A percentile compares a stretch with the other conserved stretches of the same genome.
Conservation (phyloP, 2,113 vertebrate species). For the Xenopus laevis region DNA sequence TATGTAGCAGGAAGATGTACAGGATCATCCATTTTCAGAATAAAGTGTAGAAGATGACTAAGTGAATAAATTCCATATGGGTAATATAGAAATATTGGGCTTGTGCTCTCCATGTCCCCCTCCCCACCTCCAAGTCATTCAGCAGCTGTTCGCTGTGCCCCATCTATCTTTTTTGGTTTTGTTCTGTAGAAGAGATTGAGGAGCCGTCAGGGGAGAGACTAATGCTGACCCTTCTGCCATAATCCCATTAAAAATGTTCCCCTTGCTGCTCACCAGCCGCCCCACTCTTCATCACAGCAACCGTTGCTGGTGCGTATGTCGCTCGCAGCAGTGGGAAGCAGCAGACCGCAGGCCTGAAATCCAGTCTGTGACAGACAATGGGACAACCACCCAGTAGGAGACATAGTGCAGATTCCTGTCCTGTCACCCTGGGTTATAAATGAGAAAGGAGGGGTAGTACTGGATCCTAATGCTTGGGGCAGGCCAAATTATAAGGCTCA, state of each 20-base stretch:
- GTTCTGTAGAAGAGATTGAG: slow-evolving; percentile 37
- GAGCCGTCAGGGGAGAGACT: slow-evolving; percentile 29
- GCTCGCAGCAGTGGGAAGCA: slow-evolving; percentile 40
- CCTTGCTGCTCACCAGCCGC: slow-evolving; percentile 47
- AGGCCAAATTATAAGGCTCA: background rate
- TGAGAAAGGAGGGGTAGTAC: background rate
- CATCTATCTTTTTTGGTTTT: slow-evolving; percentile 41
- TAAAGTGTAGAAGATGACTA: too few species aligned
- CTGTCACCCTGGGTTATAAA: slow-evolving; percentile 41
- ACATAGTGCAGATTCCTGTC: slow-evolving; percentile 46
- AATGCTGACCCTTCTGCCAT: slow-evolving; percentile 49
- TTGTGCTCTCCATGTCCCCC: slow-evolving; percentile 8
- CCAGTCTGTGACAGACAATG: slow-evolving; percentile 34
- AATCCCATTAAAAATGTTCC: slow-evolving; percentile 58
- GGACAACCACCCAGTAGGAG: slow-evolving; percentile 35
- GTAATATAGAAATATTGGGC: background rate
- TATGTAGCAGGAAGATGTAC: too few species aligned
- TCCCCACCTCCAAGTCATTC: slow-evolving; percentile 8
- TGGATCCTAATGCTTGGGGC: background rate
- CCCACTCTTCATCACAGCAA: slow-evolving; percentile 59
- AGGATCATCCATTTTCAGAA: too few species aligned
- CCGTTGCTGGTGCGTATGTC: slow-evolving; percentile 62
- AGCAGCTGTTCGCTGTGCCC: slow-evolving; percentile 9
- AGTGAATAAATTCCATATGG: background rate
- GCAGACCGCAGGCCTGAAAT: slow-evolving; percentile 29